Evolutionary conservation across 2,797 vertebrate genomes (phyloP), one percentile per base, ranked within the genome.

Genomic region (Pseudopleuronectes americanus): DNA sequence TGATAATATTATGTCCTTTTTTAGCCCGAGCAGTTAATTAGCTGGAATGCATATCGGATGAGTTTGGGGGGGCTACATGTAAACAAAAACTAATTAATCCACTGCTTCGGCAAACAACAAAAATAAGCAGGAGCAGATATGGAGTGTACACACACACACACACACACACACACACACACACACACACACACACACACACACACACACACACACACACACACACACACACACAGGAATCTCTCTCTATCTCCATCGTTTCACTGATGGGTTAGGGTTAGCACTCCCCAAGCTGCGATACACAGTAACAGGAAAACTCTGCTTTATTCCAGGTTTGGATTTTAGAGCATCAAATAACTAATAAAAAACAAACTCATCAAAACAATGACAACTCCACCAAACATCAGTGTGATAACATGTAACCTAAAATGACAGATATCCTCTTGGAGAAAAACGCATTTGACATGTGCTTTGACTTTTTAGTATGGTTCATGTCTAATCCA

Each of bases 71-170:
- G 77, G 67, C 61, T 81, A 79, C 83, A 83, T 88, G 90, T 92
- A 91, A 92, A 93, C 91, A 92, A 89, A 92, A 92, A 87, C 86
- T 84, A 92, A 92, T 93, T 90, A 92, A 90, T 92, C 88, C 74
- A 79, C 79, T 80, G 84, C 84, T 91, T 83, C 71, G 22, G 77
- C 84, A 87, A 84, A 91, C 85, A 90, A 81, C 68, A 58, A 80
- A 75, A 88, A 84, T 68, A 81, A 78, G 74, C 85, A 75, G 76
- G 66, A 76, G 71, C 38, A 74, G 56, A 69, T 84, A 28, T 64
- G 69, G 68, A 43, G 51, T 60, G 57, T 64, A 26, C 24, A 26
- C 24, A 26, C 4, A 68, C 67, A 72, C 33, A 16, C 13, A 26
- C 48, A 49, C 9, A 22, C 8, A 49, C 6, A 49, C 47, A n/a